Base-by-base conservation (phyloP, 2,888 invertebrate genomes). In the Endomychus coccineus region DNA sequence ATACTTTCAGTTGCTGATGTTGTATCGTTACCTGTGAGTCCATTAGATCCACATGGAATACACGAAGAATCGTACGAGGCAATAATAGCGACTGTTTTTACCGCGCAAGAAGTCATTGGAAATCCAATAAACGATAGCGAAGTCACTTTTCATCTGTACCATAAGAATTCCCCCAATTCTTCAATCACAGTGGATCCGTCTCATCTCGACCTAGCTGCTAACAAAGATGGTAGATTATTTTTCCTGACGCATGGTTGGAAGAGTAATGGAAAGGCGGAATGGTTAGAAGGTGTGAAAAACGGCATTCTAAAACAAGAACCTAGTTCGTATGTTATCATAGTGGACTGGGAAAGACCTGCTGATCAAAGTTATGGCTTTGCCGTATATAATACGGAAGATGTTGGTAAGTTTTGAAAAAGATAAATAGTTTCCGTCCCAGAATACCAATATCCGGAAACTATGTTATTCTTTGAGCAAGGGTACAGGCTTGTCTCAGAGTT, bases 261-360 rank as follows among this genome's bases (percentile, higher is more conserved):
- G 7, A 48, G 41, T 19, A 48, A 35, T 16, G 39, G 45, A 22
- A 44, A 51, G 11, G 34, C 12, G 5, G 37, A 41, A 2, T 56
- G 56, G 56, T 49, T 50, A 29, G 44, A 45, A 13, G 44, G 52
- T 12, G n/a, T 58, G 31, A 56, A 51, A 44, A 43, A 57, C 32
- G 51, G 54, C 41, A 34, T 58, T 31, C 21, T 25, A 7, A 43
- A 41, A 31, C 36, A 52, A 30, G 45, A 49, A 30, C 30, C 29
- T 3, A 33, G 43, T 10, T 42, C 36, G 36, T 43, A 45, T 29
- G 53, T 58, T 0, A 43, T 56, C 10, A 45, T 51, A 31, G 54
- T 58, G 2, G 56, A 56, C 37, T 58, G 58, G 58, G 34, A 36
- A 2, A 49, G 51, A 23, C 52, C 55, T 12, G 58, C 58, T 2